Evolutionary conservation across 53 echinoderm and acorn worm genomes (phyloP).

Genomic region (Temnopleurus reevesii): DNA sequence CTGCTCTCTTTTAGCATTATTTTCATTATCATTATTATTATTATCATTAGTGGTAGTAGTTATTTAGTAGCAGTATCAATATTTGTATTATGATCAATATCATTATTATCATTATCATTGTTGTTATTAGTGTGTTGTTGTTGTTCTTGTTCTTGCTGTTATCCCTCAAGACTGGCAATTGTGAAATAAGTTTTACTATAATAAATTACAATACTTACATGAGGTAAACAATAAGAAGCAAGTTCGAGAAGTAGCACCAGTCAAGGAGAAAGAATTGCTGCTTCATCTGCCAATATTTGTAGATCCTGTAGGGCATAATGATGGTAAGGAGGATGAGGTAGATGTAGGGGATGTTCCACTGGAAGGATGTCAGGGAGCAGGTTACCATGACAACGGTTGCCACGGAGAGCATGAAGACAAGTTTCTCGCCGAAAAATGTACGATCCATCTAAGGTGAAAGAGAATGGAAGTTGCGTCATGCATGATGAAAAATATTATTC

Average conservation of each 20-base stretch:
- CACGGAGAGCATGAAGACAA: background rate
- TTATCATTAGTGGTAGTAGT: no score
- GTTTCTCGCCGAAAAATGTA: conserved; percentile 6
- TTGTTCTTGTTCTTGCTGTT: no score
- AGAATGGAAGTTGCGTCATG: no score
- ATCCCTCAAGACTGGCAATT: no score
- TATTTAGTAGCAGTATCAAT: no score
- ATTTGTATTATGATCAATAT: no score
- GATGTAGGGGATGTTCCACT: conserved; percentile 19
- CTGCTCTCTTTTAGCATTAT: no score
- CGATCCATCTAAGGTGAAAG: background rate
- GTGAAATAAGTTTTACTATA: no score
- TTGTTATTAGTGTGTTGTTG: no score
- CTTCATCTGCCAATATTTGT: conserved; percentile 28
- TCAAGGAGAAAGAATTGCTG: conserved; percentile 36
- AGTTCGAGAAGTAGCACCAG: conserved; percentile 24
- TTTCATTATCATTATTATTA: no score
- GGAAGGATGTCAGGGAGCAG: background rate
- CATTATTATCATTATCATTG: no score
- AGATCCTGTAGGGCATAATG: background rate
- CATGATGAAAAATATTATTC: no score
- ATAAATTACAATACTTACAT: background rate
- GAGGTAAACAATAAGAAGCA: background rate
- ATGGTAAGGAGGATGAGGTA: background rate
- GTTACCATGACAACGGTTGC: background rate